Evolutionary conservation across 2,797 vertebrate species (phyloP).

Genomic region (Spondyliosoma cantharus): DNA sequence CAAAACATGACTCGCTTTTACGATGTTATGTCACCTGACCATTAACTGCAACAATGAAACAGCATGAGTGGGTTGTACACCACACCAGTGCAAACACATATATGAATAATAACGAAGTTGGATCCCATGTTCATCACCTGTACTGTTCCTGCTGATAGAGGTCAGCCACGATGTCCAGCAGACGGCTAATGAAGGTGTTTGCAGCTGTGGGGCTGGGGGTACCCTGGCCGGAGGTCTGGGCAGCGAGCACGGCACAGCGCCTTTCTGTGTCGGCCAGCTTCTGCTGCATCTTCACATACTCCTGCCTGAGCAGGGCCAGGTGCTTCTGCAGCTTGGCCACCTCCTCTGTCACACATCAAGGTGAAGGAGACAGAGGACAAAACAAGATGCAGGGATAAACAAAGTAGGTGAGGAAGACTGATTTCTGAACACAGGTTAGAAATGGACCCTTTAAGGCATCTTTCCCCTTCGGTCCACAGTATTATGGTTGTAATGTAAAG

Average conservation of each 20-base stretch:
- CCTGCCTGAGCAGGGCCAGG: slow-evolving; percentile 95
- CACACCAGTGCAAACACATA: background rate
- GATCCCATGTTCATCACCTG: slow-evolving; percentile 84
- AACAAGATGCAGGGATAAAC: slow-evolving; percentile 15
- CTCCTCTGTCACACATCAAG: slow-evolving; percentile 88
- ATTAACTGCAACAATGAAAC: background rate
- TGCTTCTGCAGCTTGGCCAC: slow-evolving; percentile 99
- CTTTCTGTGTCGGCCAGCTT: slow-evolving; percentile 95
- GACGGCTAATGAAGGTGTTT: slow-evolving; percentile 93
- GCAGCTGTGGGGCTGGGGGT: slow-evolving; percentile 67
- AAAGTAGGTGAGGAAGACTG: slow-evolving; percentile 24
- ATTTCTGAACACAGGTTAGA: slow-evolving; percentile 1
- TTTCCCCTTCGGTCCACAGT: background rate
- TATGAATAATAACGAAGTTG: background rate
- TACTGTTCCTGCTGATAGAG: slow-evolving; percentile 95
- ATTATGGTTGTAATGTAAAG: background rate
- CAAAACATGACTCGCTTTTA: background rate
- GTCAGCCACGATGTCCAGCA: slow-evolving; percentile 92
- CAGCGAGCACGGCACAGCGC: slow-evolving; percentile 90
- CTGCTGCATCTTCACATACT: slow-evolving; percentile 99
- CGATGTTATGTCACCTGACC: background rate
- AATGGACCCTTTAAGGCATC: background rate
- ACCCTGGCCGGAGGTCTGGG: slow-evolving; percentile 86
- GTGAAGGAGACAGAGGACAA: slow-evolving; percentile 22
- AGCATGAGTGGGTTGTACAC: background rate